A percentile compares a stretch with the other conserved stretches of the same genome.
Evolutionary conservation across 2,113 vertebrate genomes (phyloP).

Genomic region (Litocranius walleri): DNA sequence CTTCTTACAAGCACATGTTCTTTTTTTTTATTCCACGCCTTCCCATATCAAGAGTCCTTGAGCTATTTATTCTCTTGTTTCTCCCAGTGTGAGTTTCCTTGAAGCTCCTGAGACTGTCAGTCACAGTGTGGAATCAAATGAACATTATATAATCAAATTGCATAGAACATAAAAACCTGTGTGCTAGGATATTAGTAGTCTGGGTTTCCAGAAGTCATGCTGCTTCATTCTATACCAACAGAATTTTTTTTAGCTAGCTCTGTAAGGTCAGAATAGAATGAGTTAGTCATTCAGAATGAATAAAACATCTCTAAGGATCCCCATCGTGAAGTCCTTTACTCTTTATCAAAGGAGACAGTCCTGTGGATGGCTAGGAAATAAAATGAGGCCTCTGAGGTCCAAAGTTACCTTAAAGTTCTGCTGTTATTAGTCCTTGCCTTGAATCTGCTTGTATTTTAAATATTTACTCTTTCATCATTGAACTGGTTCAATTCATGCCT

Average conservation of each 20-base stretch:
- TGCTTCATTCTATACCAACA: not conserved
- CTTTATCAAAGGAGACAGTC: slow-evolving; percentile 22
- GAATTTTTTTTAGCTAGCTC: not conserved
- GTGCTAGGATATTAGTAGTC: not conserved
- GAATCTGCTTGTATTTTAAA: slow-evolving; percentile 31
- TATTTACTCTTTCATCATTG: not conserved
- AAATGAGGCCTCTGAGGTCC: not conserved
- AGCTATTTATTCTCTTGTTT: not conserved
- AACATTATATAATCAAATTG: not conserved
- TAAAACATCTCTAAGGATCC: slow-evolving; percentile 20
- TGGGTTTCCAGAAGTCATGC: slow-evolving; percentile 35
- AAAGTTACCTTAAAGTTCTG: not conserved
- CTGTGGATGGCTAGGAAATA: not conserved
- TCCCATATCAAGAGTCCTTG: not conserved
- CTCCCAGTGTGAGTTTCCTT: not conserved
- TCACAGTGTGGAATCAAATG: not conserved
- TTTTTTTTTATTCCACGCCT: not conserved
- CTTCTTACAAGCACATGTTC: not conserved
- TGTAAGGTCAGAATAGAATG: slow-evolving; percentile 27
- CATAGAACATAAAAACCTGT: not conserved
- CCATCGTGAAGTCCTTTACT: not conserved
- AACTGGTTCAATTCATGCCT: not conserved
- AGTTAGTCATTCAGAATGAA: slow-evolving; percentile 15
- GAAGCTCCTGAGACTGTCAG: not conserved
- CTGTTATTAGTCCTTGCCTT: not conserved